phyloP scores from a whole-genome alignment of 2,113 vertebrate genomes.

The Procavia capensis region DNA sequence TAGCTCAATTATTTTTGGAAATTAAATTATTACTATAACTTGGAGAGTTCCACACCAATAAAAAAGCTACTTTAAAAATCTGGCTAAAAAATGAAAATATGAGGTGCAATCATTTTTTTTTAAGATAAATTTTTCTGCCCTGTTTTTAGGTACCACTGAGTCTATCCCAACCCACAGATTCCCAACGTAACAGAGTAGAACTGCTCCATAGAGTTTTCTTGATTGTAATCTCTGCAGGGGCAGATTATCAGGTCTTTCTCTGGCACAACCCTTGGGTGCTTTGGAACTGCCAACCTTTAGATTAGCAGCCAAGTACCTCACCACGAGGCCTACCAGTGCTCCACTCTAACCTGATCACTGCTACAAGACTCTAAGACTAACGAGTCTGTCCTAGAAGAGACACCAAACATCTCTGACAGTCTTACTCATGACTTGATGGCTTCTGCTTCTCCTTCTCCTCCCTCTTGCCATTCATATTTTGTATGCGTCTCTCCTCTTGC shows the following conservation, averaged over 20 bases:
- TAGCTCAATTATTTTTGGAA: slow-evolving; percentile 54
- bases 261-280: background rate
- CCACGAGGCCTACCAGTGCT: background rate
- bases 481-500: background rate
- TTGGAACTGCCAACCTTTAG: background rate
- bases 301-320: background rate
- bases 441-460: background rate
- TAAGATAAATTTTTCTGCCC: background rate
- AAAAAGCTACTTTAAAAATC: slow-evolving; percentile 36
- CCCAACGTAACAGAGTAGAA: background rate
- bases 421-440: background rate
- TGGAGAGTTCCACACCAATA: slow-evolving; percentile 38
- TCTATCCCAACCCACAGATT: background rate
- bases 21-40: slow-evolving; percentile 56
- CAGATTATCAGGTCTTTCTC: background rate
- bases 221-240: background rate
- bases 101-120: background rate
- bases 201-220: background rate
- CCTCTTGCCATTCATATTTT: background rate
- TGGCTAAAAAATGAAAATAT: slow-evolving; percentile 38
- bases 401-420: background rate
- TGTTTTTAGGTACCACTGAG: background rate
- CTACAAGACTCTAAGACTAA: background rate
- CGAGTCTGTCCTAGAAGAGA: background rate
- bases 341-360: background rate